Evolutionary conservation across 2,797 vertebrate genomes (phyloP).

Genomic region (Periparus ater): DNA sequence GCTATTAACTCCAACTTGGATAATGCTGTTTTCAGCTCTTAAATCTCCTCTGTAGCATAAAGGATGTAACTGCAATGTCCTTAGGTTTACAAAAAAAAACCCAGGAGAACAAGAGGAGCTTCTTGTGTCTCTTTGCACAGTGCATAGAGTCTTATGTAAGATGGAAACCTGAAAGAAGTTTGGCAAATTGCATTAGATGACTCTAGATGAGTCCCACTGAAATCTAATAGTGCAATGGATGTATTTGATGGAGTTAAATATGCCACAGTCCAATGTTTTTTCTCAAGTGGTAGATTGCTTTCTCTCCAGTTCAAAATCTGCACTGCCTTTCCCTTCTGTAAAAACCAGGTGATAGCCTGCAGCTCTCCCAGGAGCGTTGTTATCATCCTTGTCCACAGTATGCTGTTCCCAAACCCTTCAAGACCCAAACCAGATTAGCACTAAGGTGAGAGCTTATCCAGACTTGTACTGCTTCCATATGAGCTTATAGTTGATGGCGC

Average conservation of each 20-base stretch:
- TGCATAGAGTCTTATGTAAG: not conserved
- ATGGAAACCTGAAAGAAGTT: not conserved
- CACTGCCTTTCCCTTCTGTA: constrained; percentile 66
- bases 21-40: constrained; percentile 7
- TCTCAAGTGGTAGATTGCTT: constrained; percentile 38
- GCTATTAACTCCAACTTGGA: not conserved
- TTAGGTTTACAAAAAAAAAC: not conserved
- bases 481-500: constrained; percentile 36
- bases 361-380: constrained; percentile 44
- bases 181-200: not conserved
- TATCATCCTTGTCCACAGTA: constrained; percentile 58
- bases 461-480: constrained; percentile 14
- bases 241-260: constrained; percentile 1
- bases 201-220: not conserved
- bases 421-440: constrained; percentile 55
- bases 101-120: not conserved
- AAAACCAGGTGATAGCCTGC: constrained; percentile 60
- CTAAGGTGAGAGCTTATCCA: constrained; percentile 56
- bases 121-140: not conserved
- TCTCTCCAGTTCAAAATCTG: constrained; percentile 52
- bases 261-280: constrained; percentile 30
- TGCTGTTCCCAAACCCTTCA: constrained; percentile 53
- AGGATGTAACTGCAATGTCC: not conserved
- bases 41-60: not conserved
- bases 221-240: not conserved